A percentile compares a stretch with the other conserved stretches of the same genome.
Conservation (phyloP, 2,113 vertebrate species). For the Pomatostomus ruficeps region DNA sequence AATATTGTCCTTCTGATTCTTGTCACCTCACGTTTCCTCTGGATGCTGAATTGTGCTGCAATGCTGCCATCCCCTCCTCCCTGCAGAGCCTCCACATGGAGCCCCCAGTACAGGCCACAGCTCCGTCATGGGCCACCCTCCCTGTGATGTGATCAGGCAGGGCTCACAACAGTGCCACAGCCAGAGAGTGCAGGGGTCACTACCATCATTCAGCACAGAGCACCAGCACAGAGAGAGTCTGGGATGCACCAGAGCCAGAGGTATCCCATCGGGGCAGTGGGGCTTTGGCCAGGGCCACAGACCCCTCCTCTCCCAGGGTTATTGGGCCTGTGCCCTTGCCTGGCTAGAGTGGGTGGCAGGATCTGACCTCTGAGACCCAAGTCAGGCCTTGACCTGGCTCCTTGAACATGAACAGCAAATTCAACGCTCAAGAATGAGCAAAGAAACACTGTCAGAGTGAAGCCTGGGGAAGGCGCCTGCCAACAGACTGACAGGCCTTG, state of each 20-base stretch:
- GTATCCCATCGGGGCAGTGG: no score
- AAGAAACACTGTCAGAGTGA: fast-evolving
- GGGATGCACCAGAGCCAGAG: no score
- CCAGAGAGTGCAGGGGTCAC: no score
- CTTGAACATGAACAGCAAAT: background rate
- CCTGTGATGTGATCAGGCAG: fast-evolving
- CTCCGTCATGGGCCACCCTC: background rate
- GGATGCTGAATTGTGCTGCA: background rate
- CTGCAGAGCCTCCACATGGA: background rate
- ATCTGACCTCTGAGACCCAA: background rate
- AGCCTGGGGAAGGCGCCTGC: background rate
- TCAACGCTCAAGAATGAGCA: background rate
- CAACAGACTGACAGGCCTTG: background rate
- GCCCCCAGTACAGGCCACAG: fast-evolving
- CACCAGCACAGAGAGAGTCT: no score
- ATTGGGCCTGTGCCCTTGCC: background rate
- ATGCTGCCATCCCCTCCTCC: background rate
- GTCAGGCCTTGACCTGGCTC: background rate
- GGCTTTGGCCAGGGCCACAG: no score
- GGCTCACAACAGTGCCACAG: background rate
- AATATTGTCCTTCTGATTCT: constrained; percentile 69
- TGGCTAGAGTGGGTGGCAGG: background rate
- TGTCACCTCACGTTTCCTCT: constrained; percentile 60
- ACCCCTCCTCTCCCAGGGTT: background rate
- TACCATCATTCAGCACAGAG: no score